phyloP scores from a whole-genome alignment of 2,113 vertebrate genomes.

The Poeciliopsis retropinna region DNA sequence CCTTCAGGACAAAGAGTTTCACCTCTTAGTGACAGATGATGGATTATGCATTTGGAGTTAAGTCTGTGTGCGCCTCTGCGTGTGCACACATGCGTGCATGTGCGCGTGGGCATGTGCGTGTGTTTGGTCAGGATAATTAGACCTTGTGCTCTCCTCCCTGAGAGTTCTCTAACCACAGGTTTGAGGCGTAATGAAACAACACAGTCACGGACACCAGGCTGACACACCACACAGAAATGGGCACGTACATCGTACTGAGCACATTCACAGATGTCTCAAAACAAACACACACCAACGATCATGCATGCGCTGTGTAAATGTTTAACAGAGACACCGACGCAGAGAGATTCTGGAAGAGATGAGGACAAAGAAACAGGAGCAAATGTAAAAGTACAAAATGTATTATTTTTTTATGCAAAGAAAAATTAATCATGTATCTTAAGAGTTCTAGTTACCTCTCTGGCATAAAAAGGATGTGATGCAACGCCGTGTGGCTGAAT shows the following conservation, averaged over 20 bases:
- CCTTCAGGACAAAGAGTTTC: slow-evolving; percentile 61
- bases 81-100: slow-evolving; percentile 13
- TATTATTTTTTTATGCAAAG: neutral
- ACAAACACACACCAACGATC: slow-evolving; percentile 54
- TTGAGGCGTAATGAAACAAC: slow-evolving; percentile 66
- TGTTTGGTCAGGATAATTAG: slow-evolving; percentile 72
- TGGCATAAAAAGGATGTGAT: slow-evolving; percentile 1
- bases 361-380: slow-evolving; percentile 34
- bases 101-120: slow-evolving; percentile 26
- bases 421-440: neutral
- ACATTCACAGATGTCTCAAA: slow-evolving; percentile 61
- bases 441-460: neutral
- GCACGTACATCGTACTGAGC: slow-evolving; percentile 23
- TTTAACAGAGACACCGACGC: slow-evolving; percentile 42
- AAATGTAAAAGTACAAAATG: slow-evolving; percentile 6
- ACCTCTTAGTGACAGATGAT: slow-evolving; percentile 59
- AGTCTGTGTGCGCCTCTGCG: slow-evolving; percentile 1
- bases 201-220: slow-evolving; percentile 65
- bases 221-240: slow-evolving; percentile 35
- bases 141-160: slow-evolving; percentile 68
- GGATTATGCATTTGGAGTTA: slow-evolving; percentile 33
- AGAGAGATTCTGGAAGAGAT: slow-evolving; percentile 8
- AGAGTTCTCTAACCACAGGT: slow-evolving; percentile 71
- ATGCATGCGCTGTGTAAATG: slow-evolving; percentile 51
- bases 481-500: slow-evolving; percentile 9